Conservation (phyloP, 23 tunicate species). For the Trididemnum miniatum region DNA sequence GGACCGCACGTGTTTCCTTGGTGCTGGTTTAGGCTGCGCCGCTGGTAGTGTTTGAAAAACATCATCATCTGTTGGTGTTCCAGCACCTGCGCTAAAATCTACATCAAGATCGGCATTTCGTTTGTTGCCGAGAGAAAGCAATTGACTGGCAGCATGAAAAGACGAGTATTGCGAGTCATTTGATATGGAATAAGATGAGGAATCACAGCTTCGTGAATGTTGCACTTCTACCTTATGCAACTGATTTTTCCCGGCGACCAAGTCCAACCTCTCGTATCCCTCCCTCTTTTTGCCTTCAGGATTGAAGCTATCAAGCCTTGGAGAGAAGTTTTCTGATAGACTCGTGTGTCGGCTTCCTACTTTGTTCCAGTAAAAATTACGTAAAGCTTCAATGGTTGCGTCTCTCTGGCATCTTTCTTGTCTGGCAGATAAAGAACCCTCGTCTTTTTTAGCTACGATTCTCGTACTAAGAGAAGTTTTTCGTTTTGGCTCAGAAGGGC, state of each 20-base stretch:
- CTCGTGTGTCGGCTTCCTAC: neutral
- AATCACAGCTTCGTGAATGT: neutral
- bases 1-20: constrained; percentile 36
- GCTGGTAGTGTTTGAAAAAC: neutral
- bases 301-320: constrained; percentile 9
- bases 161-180: neutral
- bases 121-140: neutral
- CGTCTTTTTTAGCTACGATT: neutral
- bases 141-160: neutral
- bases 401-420: too few species aligned
- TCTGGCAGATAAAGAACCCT: neutral
- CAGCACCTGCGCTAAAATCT: neutral
- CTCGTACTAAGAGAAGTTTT: neutral
- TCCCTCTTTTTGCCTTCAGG: constrained; percentile 27
- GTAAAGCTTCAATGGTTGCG: neutral
- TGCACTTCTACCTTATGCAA: too few species aligned
- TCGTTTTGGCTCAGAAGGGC: neutral
- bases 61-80: too few species aligned
- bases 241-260: neutral
- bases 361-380: neutral
- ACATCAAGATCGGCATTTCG: neutral
- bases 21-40: constrained; percentile 8
- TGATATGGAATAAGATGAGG: neutral
- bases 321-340: neutral
- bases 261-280: neutral